Conservation (phyloP, 2,113 vertebrate species). For the Chaetodon trifascialis region DNA sequence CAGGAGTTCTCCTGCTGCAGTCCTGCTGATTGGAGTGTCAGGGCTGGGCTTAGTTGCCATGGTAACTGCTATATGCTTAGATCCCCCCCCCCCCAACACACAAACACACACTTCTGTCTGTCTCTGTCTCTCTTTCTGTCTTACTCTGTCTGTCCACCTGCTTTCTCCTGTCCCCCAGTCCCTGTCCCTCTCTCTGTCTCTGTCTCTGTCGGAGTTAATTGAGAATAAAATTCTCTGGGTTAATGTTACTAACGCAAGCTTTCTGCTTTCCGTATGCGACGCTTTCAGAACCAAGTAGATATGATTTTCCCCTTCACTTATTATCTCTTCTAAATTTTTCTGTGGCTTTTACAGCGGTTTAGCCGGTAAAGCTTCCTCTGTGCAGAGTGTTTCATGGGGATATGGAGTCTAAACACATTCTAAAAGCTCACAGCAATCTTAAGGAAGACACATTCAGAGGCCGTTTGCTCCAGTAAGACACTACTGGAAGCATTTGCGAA, state of each 20-base stretch:
- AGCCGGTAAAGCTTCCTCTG: slow-evolving; percentile 30
- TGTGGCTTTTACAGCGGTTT: slow-evolving; percentile 44
- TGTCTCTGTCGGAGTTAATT: slow-evolving; percentile 6
- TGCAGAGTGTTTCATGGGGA: slow-evolving; percentile 39
- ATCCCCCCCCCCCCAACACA: slow-evolving; percentile 12
- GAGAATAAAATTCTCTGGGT: slow-evolving; percentile 30
- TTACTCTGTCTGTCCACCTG: slow-evolving; percentile 1
- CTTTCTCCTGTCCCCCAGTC: slow-evolving; percentile 1
- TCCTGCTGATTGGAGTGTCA: slow-evolving; percentile 77
- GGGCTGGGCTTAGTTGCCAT: slow-evolving; percentile 80
- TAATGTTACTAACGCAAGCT: slow-evolving; percentile 25
- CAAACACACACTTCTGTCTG: slow-evolving; percentile 13
- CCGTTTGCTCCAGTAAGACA: slow-evolving; percentile 29
- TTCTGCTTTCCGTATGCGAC: slow-evolving; percentile 19
- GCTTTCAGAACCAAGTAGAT: slow-evolving; percentile 41
- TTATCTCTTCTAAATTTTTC: slow-evolving; percentile 39
- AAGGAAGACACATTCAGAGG: slow-evolving; percentile 40
- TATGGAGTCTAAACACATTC: slow-evolving; percentile 40
- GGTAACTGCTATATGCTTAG: slow-evolving; percentile 74
- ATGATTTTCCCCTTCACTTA: slow-evolving; percentile 45
- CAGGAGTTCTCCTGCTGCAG: slow-evolving; percentile 80
- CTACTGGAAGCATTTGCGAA: slow-evolving; percentile 11
- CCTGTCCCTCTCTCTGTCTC: background rate
- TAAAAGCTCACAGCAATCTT: slow-evolving; percentile 50
- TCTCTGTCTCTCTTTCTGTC: background rate